Evolutionary conservation across 1,140 invertebrate genomes (phyloP), one percentile per base, ranked within the genome.

Genomic region (Ooceraea biroi): DNA sequence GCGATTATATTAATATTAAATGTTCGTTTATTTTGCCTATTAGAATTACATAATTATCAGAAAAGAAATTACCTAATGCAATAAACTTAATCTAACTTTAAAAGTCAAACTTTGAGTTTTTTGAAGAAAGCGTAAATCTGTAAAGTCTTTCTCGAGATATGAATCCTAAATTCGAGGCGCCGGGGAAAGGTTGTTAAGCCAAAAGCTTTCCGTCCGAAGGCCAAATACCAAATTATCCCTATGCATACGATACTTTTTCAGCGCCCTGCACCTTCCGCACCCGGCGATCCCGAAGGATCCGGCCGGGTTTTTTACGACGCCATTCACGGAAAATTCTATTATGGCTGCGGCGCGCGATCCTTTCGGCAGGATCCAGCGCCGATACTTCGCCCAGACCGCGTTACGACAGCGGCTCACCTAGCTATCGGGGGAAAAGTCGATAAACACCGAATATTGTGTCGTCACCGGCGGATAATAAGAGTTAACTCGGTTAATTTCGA

Each of bases 301-400:
- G 50, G n/a, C 50, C 48, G 22, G 65, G 36, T 80, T 65, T 80
- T 80, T 80, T 80, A 71, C 50, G 76, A 71, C 41, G 52, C 76
- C 76, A 57, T 80, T 80, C 19, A 22, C 76, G 22, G 76, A 80
- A 80, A 80, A 80, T 80, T 80, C 65, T 57, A 80, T 80, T 80
- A 80, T 36, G 36, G 65, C 52, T 80, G 65, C 65, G 76, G 50
- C 36, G 63, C 22, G 48, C 74, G 63, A 80, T 80, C 65, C 65
- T 80, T 71, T 80, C 65, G 50, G 76, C 12, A 27, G 27, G 65
- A 80, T 80, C 22, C 25, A 57, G 17, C 63, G 1, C 57, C 65
- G 65, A 80, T 80, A 80, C 57, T 71, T 80, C 12, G 48, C 48
- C 27, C 25, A 19, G 41, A 50, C 44, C 50, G 63, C 50, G 36